Evolutionary conservation across 2,888 invertebrate genomes (phyloP).

Genomic region (Lymantria monacha): DNA sequence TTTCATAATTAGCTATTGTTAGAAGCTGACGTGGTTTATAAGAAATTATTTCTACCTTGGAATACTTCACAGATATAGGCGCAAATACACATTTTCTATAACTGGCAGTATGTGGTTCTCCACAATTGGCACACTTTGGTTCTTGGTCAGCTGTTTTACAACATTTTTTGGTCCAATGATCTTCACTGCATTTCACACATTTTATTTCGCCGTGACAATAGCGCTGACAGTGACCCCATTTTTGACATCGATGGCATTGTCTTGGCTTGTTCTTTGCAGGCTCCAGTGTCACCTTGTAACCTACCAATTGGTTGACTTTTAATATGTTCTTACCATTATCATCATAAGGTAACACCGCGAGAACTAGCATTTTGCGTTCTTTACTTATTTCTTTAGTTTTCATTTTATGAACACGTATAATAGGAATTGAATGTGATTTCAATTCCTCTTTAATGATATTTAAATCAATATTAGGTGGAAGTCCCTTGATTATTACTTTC

Average conservation of each 20-base stretch:
- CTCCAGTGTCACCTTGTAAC: conserved; percentile 49
- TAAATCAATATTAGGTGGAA: conserved; percentile 44
- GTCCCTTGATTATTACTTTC: conserved; percentile 57
- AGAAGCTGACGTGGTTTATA: conserved; percentile 15
- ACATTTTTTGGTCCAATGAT: conserved; percentile 57
- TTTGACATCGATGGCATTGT: conserved; percentile 68
- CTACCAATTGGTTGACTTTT: conserved; percentile 41
- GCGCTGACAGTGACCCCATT: conserved; percentile 64
- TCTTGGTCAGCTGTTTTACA: conserved; percentile 34
- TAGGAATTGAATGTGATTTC: conserved; percentile 45
- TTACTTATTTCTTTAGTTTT: conserved; percentile 33
- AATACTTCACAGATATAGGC: conserved; percentile 34
- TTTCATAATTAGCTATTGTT: conserved; percentile 18
- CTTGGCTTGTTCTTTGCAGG: conserved; percentile 43
- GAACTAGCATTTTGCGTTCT: conserved; percentile 38
- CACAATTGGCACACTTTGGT: conserved; percentile 62
- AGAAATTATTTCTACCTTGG: conserved; percentile 12
- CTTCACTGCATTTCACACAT: conserved; percentile 66
- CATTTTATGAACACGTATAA: conserved; percentile 57
- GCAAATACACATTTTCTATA: conserved; percentile 46
- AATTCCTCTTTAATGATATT: conserved; percentile 42
- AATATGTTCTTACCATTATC: conserved; percentile 44
- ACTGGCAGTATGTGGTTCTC: conserved; percentile 51
- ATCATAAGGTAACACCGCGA: conserved; percentile 51
- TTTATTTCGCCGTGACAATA: conserved; percentile 53